These are phyloP conservation scores for Palythoa grandis DNA, from an alignment of 92 coral and sea anemone genomes.

Conservation along the genomic window DNA sequence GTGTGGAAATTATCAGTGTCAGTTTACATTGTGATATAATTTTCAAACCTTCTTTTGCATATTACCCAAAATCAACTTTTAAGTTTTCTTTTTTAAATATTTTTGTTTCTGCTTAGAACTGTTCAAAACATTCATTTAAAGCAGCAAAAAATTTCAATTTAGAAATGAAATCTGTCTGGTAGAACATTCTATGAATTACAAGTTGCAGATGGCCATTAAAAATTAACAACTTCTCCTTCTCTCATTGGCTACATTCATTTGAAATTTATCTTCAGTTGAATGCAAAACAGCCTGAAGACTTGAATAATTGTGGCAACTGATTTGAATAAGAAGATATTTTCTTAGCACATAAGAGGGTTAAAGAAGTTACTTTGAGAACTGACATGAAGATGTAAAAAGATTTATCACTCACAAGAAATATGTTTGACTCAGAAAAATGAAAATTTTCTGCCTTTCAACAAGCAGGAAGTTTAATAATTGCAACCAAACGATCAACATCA, in stretches of 20 bases:
- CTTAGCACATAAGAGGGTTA: not conserved
- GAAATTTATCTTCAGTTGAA: constrained; percentile 78
- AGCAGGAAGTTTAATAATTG: constrained; percentile 25
- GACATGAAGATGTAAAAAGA: constrained; percentile 10
- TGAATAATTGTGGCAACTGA: constrained; percentile 8
- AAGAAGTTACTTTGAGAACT: not conserved
- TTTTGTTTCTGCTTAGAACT: constrained; percentile 1
- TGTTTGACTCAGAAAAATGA: not conserved
- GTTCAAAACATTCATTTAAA: not conserved
- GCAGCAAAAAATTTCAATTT: not conserved
- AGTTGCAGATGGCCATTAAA: constrained; percentile 53
- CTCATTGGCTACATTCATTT: constrained; percentile 72
- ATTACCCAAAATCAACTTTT: not conserved
- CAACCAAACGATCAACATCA: not conserved
- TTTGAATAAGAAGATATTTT: not conserved
- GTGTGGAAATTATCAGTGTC: not conserved
- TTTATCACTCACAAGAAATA: constrained; percentile 5
- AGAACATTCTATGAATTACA: not conserved
- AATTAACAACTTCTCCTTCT: constrained; percentile 52
- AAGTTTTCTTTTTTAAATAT: not conserved
- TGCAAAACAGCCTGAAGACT: constrained; percentile 52
- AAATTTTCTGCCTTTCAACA: not conserved
- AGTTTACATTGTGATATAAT: not conserved
- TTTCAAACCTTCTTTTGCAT: constrained; percentile 20
- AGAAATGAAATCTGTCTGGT: not conserved